A percentile compares a stretch with the other conserved stretches of the same genome.
phyloP scores from a whole-genome alignment of 2,113 vertebrate genomes.

The human region GRCh38 chr3:56221001-56221500 shows the following conservation, averaged over 20 bases:
- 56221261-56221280: constrained; percentile 13
- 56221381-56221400: neutral
- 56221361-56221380: constrained; percentile 22
- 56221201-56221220: constrained; percentile 18
- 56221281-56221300: constrained; percentile 29
- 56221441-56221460: neutral
- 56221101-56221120: neutral
- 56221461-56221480: neutral
- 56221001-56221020: neutral
- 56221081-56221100: neutral
- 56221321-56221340: constrained; percentile 14
- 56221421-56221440: neutral
- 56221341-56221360: neutral
- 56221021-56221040: constrained; percentile 14
- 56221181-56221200: neutral
- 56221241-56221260: constrained; percentile 16
- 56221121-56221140: constrained; percentile 29
- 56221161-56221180: neutral
- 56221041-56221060: neutral
- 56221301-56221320: neutral
- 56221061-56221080: neutral
- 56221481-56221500: neutral
- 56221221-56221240: constrained; percentile 37
- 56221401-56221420: neutral
- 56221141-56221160: constrained; percentile 4